Conservation (phyloP, 53 echinoderm and acorn worm genomes). For the Mesocentrotus franciscanus region DNA sequence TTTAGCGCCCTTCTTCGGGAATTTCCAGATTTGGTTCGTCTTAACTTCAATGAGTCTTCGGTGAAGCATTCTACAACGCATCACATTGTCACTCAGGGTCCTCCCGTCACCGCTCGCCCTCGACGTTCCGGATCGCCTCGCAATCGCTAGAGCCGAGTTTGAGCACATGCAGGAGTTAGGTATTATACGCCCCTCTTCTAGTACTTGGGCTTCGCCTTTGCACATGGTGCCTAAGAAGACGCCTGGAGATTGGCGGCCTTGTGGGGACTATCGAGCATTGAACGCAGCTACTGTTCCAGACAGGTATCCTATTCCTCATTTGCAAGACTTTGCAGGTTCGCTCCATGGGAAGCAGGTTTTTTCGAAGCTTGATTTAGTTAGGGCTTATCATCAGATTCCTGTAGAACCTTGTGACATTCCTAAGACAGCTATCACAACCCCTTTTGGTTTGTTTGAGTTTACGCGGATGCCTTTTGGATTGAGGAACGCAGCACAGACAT, state of each 20-base stretch:
- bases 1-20: neutral
- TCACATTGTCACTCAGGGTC: slow-evolving; percentile 65
- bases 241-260: neutral
- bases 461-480: no score
- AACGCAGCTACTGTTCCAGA: slow-evolving; percentile 49
- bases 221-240: slow-evolving; percentile 65
- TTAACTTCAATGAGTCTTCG: neutral
- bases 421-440: no score
- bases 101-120: slow-evolving; percentile 68
- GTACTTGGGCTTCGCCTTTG: slow-evolving; percentile 71
- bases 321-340: slow-evolving; percentile 31
- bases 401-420: slow-evolving; percentile 26
- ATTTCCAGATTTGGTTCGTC: slow-evolving; percentile 34
- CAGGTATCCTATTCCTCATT: slow-evolving; percentile 46
- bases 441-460: no score
- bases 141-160: slow-evolving; percentile 70
- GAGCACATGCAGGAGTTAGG: slow-evolving; percentile 73
- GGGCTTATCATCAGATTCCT: slow-evolving; percentile 70
- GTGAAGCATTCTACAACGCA: slow-evolving; percentile 42
- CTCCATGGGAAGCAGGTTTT: slow-evolving; percentile 37
- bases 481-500: no score
- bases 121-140: slow-evolving; percentile 56
- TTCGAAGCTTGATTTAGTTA: slow-evolving; percentile 50
- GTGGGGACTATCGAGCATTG: neutral
- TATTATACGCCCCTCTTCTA: slow-evolving; percentile 47